Base-by-base conservation (phyloP, 2,113 vertebrate species). In the Clarias batrachus region DNA sequence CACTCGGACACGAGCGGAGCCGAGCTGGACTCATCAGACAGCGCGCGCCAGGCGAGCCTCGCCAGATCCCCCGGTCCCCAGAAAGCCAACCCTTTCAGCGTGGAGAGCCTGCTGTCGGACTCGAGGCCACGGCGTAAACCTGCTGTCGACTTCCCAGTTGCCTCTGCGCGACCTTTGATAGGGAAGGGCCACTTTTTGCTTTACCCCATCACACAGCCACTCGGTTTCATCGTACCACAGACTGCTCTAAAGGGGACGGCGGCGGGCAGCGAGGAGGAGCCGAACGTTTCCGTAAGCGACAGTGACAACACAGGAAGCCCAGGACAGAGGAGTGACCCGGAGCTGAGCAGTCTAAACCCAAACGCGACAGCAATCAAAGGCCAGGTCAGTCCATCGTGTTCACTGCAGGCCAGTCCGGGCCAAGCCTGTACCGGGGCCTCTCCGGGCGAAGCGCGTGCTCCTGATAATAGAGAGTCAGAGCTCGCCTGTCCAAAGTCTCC, bases 161-260 rank as follows among this genome's bases (percentile, higher is more conserved):
- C 95, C 85, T 91, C 95, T 77, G 95, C 97, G 11, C 94, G 97
- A 94, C 96, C 97, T 92, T 96, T 98, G 88, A 94, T 98, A 86
- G 97, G 97, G 87, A 98, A 98, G 84, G 97, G 97, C 88, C 97
- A 97, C 93, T 98, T 98, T 92, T 91, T 98, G 25, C 96, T 99
- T 70, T 99, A 98, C 87, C 97, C 97, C 87, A 97, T 99, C 93
- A 98, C 97, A 6, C 97, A 99, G 93, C 97, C 97, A 23, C 95
- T 99, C 1, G 97, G 97, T 92, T 99, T 99, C 95, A 94, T 99
- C 89, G 97, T 99, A 89, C 97, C 96, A 60, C 97, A 98, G 89
- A 96, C 97, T 56, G 96, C 97, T 25, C 93, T 97, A 87, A 96
- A 96, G 89, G 91, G 93, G 85, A 85, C 93, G 0, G 89, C 93